Percentiles rank a stretch among this genome's conserved stretches.
These are phyloP conservation scores for Sphaeridia pumilis DNA, from an alignment of 2,888 invertebrate genomes.

Conservation along the genomic window DNA sequence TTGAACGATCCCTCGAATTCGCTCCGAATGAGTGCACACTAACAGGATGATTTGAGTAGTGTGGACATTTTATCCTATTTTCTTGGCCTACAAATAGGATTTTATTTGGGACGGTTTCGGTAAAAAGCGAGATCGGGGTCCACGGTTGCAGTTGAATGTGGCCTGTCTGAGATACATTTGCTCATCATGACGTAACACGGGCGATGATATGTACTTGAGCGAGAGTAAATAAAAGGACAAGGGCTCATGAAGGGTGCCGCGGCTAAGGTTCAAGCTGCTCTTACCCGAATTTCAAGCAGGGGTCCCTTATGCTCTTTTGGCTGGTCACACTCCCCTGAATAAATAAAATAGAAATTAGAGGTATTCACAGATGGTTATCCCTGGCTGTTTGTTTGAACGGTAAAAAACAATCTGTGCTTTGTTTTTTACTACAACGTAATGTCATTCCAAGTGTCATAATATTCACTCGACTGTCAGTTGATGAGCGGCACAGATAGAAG, in stretches of 20 bases:
- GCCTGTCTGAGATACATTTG: background rate
- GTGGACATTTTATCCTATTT: conserved; percentile 2
- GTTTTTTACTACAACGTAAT: conserved; percentile 13
- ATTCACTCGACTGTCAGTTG: conserved; percentile 4
- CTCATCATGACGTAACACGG: no score
- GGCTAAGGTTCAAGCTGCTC: background rate
- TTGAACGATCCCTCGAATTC: no score
- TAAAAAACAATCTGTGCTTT: conserved; percentile 3
- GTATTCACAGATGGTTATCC: background rate
- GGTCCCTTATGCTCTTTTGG: background rate
- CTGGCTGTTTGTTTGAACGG: no score
- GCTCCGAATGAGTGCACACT: no score
- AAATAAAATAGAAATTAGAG: background rate
- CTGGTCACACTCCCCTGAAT: background rate
- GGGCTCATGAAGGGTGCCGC: background rate
- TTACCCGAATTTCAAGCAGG: background rate
- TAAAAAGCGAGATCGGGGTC: background rate
- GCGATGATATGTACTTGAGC: no score
- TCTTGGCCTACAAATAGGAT: background rate
- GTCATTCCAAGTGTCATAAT: conserved; percentile 17
- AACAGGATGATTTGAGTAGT: background rate
- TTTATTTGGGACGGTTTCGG: background rate
- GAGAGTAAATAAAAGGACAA: background rate
- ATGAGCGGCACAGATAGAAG: background rate
- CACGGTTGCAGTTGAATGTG: background rate